phyloP scores from a whole-genome alignment of 2,888 invertebrate species.

The Drosophila antonietae region DNA sequence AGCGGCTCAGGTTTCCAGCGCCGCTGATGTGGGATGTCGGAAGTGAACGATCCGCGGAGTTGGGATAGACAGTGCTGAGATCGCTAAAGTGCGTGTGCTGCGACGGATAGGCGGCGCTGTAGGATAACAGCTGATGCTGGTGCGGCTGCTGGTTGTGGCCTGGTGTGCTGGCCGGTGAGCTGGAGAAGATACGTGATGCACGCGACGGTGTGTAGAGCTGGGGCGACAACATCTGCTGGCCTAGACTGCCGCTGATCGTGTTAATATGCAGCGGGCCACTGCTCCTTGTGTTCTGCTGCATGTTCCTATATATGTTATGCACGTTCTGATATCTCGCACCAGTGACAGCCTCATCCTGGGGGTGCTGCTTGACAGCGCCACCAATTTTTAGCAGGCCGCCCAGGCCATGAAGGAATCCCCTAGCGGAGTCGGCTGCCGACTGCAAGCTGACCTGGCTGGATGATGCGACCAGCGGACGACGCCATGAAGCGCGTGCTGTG shows the following conservation, averaged over 20 bases:
- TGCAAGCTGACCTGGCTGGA: conserved; percentile 89
- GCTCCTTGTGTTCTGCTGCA: conserved; percentile 68
- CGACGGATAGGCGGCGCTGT: conserved; percentile 35
- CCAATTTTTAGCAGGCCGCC: conserved; percentile 81
- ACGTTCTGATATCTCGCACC: conserved; percentile 83
- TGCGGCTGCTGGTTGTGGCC: conserved; percentile 64
- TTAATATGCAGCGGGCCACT: conserved; percentile 85
- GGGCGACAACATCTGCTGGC: conserved; percentile 68
- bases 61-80: conserved; percentile 93
- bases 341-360: conserved; percentile 46
- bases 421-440: conserved; percentile 87
- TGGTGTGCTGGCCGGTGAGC: conserved; percentile 88
- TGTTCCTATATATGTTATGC: conserved; percentile 75
- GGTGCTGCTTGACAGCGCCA: conserved; percentile 47
- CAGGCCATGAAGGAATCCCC: conserved; percentile 85
- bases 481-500: conserved; percentile 87
- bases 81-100: conserved; percentile 89
- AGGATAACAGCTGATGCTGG: conserved; percentile 63
- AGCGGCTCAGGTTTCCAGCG: conserved; percentile 85
- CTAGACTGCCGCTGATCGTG: conserved; percentile 77
- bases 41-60: conserved; percentile 91
- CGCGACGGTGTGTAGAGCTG: conserved; percentile 84
- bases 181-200: conserved; percentile 87
- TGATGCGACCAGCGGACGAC: conserved; percentile 87
- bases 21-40: conserved; percentile 89